These are phyloP conservation scores for Drosophila infuscata DNA, from an alignment of 2,888 invertebrate genomes.

Conservation along the genomic window DNA sequence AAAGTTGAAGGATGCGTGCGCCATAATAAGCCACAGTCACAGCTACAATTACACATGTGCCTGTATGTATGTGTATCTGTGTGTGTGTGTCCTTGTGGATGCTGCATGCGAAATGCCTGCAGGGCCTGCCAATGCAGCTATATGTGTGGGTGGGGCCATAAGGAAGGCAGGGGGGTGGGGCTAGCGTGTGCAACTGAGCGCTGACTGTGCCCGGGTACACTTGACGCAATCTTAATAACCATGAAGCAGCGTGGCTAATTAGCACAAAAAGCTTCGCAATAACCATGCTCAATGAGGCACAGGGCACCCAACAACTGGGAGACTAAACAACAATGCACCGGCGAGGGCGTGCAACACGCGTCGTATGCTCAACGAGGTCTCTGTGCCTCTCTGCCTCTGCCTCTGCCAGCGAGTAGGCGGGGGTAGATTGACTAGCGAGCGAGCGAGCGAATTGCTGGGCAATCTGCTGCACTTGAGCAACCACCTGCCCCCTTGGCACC, in stretches of 20 bases:
- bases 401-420: slow-evolving; percentile 23
- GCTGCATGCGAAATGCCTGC: slow-evolving; percentile 56
- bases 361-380: slow-evolving; percentile 74
- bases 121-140: slow-evolving; percentile 52
- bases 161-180: neutral
- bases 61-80: slow-evolving; percentile 8
- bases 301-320: slow-evolving; percentile 59
- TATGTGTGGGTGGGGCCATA: neutral
- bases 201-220: slow-evolving; percentile 68
- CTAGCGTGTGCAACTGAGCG: slow-evolving; percentile 47
- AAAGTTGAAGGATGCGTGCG: slow-evolving; percentile 79
- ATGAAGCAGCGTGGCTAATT: slow-evolving; percentile 84
- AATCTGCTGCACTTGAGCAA: slow-evolving; percentile 62
- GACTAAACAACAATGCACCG: slow-evolving; percentile 59
- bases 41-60: slow-evolving; percentile 16
- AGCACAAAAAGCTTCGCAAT: slow-evolving; percentile 84
- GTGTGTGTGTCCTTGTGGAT: slow-evolving; percentile 54
- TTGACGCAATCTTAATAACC: slow-evolving; percentile 84
- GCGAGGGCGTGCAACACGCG: slow-evolving; percentile 77
- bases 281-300: slow-evolving; percentile 84
- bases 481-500: slow-evolving; percentile 3
- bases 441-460: slow-evolving; percentile 16
- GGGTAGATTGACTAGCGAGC: neutral
- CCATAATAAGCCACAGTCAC: slow-evolving; percentile 71
- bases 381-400: slow-evolving; percentile 31